Base-by-base conservation (phyloP, 2,797 vertebrate species). In the Tokudaia tokunoshimensis region DNA sequence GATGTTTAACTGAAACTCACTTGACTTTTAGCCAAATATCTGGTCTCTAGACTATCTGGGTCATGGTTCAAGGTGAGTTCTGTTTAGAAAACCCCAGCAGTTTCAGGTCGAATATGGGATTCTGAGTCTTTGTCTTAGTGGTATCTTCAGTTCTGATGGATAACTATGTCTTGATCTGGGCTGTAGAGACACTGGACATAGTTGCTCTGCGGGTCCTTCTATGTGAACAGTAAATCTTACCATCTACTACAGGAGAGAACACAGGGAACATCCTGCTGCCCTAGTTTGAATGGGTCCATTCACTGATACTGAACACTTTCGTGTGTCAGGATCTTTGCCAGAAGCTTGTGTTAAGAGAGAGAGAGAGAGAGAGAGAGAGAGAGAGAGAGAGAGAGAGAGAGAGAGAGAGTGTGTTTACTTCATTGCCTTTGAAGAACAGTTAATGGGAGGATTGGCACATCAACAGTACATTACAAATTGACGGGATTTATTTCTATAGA, bases 1-100 rank as follows among this genome's bases (percentile, higher is more conserved):
- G 75, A 75, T 19, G 12, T 92, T 55, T 72, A 31, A 92, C 63
- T 89, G 55, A 94, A 86, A 92, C 17, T 65, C 52, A 72, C 41
- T 47, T 89, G 91, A n/a, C 85, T 75, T 96, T 91, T 1, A 1
- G 75, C 50, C 91, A 95, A 37, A 57, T 79, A 67, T 89, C 86
- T 94, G 31, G 7, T 81, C 76, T 87, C 92, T 83, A 78, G 37
- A 84, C 26, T 89, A 86, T 76, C 57, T 81, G 91, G n/a, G 22
- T 85, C 85, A 65, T 94, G 47, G 47, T 92, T 96, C 75, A 84
- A 81, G 82, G 92, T 75, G 83, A 91, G 20, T 75, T 76, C 26
- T 82, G 41, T 76, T 87, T 94, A 79, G 70, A 94, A 95, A 82
- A 95, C 65, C n/a, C 89, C 83, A 95, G 1, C 84, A 87, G 80